A percentile compares a stretch with the other conserved stretches of the same genome.
Conservation (phyloP, 37 sponge, comb jelly and placozoan species). For the Lycopodina hypogea region DNA sequence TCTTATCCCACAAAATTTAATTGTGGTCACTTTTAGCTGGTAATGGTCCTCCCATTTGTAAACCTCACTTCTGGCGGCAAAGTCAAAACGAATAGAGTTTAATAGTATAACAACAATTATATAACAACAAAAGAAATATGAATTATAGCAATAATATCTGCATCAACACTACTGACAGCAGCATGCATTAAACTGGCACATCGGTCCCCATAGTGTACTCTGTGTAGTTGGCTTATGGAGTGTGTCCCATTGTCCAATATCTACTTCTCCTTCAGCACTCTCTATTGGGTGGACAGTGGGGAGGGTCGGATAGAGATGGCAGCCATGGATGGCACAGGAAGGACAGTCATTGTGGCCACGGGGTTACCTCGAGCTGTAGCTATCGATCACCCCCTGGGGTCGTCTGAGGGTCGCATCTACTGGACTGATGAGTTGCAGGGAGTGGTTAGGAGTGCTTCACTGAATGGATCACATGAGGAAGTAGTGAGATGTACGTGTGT, state of each 20-base stretch:
- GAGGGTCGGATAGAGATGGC: conserved; percentile 14
- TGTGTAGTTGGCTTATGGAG: too few species aligned
- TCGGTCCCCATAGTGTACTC: too few species aligned
- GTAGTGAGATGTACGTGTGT: conserved; percentile 10
- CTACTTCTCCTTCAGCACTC: background rate
- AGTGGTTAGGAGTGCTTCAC: conserved; percentile 7
- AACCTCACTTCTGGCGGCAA: too few species aligned
- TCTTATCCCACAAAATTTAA: too few species aligned
- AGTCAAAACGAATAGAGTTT: too few species aligned
- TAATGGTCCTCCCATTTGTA: too few species aligned
- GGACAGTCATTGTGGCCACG: background rate
- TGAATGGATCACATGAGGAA: conserved; percentile 6
- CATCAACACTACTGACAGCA: too few species aligned
- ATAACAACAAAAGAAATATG: too few species aligned
- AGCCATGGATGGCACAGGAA: conserved; percentile 23
- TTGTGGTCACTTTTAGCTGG: too few species aligned
- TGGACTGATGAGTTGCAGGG: conserved; percentile 32
- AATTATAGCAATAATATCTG: too few species aligned
- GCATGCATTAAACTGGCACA: too few species aligned
- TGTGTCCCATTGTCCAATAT: background rate
- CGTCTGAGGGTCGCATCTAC: conserved; percentile 32
- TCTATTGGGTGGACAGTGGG: conserved; percentile 28
- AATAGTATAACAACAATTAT: too few species aligned
- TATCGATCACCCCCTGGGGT: conserved; percentile 47
- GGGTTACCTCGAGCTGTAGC: conserved; percentile 12